A percentile compares a stretch with the other conserved stretches of the same genome.
These are phyloP conservation scores for Hedya salicella DNA, from an alignment of 2,888 invertebrate species.

Conservation along the genomic window DNA sequence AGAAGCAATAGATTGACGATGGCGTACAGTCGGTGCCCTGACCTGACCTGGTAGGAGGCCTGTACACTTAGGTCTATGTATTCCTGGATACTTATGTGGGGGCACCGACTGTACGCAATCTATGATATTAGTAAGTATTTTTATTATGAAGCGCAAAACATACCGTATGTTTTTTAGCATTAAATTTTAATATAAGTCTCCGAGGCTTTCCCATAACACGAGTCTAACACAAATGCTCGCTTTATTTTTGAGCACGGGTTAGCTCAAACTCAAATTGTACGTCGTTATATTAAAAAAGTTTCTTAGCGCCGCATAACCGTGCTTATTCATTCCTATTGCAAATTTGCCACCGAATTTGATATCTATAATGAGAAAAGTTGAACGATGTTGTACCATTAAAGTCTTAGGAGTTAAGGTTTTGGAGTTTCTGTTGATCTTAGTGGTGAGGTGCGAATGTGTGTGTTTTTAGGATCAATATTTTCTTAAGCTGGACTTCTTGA, in stretches of 20 bases:
- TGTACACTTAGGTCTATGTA: no score
- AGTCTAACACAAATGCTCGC: constrained; percentile 10
- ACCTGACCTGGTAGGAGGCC: no score
- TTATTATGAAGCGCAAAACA: not conserved
- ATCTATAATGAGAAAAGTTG: constrained; percentile 56
- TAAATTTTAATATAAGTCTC: constrained; percentile 9
- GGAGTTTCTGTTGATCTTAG: not conserved
- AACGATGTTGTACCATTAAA: constrained; percentile 39
- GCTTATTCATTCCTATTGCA: constrained; percentile 31
- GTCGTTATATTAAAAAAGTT: constrained; percentile 58
- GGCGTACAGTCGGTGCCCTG: no score
- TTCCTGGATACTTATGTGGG: no score
- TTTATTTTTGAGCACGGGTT: constrained; percentile 45
- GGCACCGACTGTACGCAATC: not conserved
- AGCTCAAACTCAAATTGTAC: constrained; percentile 53
- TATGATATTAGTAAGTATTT: not conserved
- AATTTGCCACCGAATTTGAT: constrained; percentile 52
- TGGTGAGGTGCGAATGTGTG: not conserved
- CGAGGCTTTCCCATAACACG: constrained; percentile 4
- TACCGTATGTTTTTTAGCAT: not conserved
- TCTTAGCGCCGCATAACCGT: constrained; percentile 18
- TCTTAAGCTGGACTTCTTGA: not conserved
- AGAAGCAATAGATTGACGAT: no score
- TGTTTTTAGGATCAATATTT: not conserved
- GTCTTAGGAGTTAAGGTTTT: constrained; percentile 18